Conservation (phyloP, 1,140 invertebrate genomes). For the Brachionus asplanchnoidis region DNA sequence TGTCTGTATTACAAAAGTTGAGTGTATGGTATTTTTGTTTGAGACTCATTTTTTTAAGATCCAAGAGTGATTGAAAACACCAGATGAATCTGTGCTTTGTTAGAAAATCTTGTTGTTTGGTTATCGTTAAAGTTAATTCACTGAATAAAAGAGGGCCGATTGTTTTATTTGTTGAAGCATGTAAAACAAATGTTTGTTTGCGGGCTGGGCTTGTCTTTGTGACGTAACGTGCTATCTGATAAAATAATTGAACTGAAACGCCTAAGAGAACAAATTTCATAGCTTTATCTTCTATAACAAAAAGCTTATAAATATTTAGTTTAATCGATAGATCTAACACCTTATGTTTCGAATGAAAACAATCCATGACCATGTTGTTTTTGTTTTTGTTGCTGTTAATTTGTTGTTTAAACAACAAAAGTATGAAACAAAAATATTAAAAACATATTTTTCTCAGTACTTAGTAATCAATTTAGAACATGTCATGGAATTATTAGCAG, state of each 20-base stretch:
- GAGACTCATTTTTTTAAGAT: too few relatives aligned
- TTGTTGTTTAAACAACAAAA: slow-evolving; percentile 11
- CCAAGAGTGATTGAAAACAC: too few relatives aligned
- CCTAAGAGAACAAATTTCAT: not conserved
- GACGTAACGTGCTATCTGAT: not conserved
- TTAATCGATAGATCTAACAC: not conserved
- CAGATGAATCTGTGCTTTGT: too few relatives aligned
- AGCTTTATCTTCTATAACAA: not conserved
- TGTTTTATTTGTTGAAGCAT: not conserved
- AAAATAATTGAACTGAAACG: not conserved
- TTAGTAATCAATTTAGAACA: slow-evolving; percentile 38
- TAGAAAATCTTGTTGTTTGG: not conserved
- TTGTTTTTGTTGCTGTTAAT: not conserved
- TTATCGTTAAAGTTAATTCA: not conserved
- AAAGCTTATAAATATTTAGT: not conserved
- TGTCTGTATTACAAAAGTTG: too few relatives aligned
- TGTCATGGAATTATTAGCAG: slow-evolving; percentile 28
- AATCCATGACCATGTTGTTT: not conserved
- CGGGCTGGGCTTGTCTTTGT: not conserved
- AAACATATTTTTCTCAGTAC: slow-evolving; percentile 21
- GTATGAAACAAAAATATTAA: not conserved
- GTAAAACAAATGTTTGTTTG: not conserved
- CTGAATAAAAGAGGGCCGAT: not conserved
- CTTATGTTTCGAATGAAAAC: not conserved
- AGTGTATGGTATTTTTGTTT: too few relatives aligned